Percentiles rank a stretch among this genome's conserved stretches.
Evolutionary conservation across 1,140 invertebrate genomes (phyloP).

Genomic region (Anthonomus grandis): DNA sequence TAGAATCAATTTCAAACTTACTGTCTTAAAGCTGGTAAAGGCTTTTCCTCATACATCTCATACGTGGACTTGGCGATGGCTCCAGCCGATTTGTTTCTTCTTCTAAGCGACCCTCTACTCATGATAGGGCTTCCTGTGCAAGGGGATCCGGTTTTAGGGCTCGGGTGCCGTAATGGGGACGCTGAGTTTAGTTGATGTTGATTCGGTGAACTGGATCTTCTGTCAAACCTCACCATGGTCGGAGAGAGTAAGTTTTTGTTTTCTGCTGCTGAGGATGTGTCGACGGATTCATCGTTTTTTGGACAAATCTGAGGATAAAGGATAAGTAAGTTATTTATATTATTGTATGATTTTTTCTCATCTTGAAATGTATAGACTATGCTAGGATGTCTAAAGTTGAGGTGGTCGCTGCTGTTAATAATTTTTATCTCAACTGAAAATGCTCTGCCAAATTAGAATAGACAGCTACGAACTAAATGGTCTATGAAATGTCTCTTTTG

Average conservation of each 20-base stretch:
- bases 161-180: slow-evolving; percentile 50
- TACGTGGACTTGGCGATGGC: slow-evolving; percentile 68
- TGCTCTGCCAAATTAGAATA: too few relatives aligned
- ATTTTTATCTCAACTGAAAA: too few relatives aligned
- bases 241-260: slow-evolving; percentile 36
- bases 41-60: slow-evolving; percentile 81
- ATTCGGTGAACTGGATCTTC: slow-evolving; percentile 35
- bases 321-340: too few relatives aligned
- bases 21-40: slow-evolving; percentile 78
- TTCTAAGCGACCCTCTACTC: slow-evolving; percentile 59
- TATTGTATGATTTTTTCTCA: too few relatives aligned
- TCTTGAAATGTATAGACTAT: too few relatives aligned
- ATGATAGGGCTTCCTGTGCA: slow-evolving; percentile 44
- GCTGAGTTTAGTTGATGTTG: slow-evolving; percentile 45
- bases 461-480: too few relatives aligned
- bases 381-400: too few relatives aligned
- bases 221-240: slow-evolving; percentile 37
- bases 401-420: too few relatives aligned
- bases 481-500: too few relatives aligned
- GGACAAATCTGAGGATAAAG: slow-evolving; percentile 35
- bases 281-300: slow-evolving; percentile 44
- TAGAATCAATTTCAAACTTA: slow-evolving; percentile 50
- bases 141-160: slow-evolving; percentile 44
- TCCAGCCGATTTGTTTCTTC: slow-evolving; percentile 72
- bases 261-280: slow-evolving; percentile 25